phyloP scores from a whole-genome alignment of 2,888 invertebrate genomes.

The Drosophila infuscata region DNA sequence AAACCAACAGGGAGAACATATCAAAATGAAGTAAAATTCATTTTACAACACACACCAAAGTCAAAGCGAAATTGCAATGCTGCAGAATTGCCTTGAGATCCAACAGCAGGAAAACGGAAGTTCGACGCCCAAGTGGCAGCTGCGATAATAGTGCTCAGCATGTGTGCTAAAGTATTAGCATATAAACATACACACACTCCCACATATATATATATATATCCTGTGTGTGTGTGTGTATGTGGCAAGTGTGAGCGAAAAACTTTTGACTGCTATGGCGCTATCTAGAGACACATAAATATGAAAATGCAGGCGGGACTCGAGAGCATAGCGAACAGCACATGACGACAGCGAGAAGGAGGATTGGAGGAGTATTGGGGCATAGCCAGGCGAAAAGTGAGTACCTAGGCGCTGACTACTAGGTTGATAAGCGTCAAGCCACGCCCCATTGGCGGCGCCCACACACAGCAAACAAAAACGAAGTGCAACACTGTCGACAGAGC shows the following conservation, averaged over 20 bases:
- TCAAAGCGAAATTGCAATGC: conserved; percentile 71
- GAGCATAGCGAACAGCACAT: conserved; percentile 49
- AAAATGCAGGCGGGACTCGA: conserved; percentile 73
- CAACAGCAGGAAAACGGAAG: conserved; percentile 66
- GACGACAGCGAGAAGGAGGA: conserved; percentile 25
- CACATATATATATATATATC: conserved; percentile 1
- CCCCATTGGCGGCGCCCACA: conserved; percentile 49
- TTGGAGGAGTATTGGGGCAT: conserved; percentile 4
- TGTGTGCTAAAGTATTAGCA: conserved; percentile 79
- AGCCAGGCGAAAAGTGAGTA: conserved; percentile 39
- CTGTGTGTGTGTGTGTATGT: conserved; percentile 6
- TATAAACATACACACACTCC: conserved; percentile 62
- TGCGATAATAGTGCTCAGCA: conserved; percentile 77
- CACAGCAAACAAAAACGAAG: conserved; percentile 6
- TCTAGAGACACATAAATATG: conserved; percentile 80
- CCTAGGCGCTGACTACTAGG: conserved; percentile 60
- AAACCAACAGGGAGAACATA: conserved; percentile 76
- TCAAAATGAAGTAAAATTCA: conserved; percentile 80
- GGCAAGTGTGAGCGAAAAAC: conserved; percentile 68
- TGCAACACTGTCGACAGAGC: conserved; percentile 42
- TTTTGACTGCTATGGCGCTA: conserved; percentile 73
- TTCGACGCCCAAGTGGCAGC: conserved; percentile 80
- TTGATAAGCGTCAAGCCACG: conserved; percentile 63
- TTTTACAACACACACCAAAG: conserved; percentile 63
- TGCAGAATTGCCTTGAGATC: conserved; percentile 64